phyloP scores from a whole-genome alignment of 2,888 invertebrate genomes.

The Torymus tubicola region DNA sequence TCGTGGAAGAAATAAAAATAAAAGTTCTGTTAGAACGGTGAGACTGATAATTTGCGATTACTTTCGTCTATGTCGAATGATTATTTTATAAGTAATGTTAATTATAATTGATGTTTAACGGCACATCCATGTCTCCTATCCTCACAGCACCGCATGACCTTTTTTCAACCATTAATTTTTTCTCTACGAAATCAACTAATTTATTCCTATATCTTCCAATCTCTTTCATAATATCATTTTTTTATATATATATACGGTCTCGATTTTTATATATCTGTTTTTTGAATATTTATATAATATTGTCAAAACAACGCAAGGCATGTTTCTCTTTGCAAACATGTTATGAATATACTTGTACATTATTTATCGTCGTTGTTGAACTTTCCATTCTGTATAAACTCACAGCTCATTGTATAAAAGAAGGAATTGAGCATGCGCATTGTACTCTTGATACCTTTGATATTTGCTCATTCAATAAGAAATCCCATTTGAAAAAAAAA shows the following conservation, averaged over 20 bases:
- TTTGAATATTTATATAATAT: background rate
- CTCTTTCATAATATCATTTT: no score
- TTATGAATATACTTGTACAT: background rate
- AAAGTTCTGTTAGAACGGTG: slow-evolving; percentile 56
- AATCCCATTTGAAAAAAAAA: background rate
- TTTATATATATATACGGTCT: no score
- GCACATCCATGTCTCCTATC: slow-evolving; percentile 76
- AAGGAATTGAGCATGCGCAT: slow-evolving; percentile 29
- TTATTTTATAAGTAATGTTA: slow-evolving; percentile 23
- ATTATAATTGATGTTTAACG: slow-evolving; percentile 62
- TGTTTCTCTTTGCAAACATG: slow-evolving; percentile 23
- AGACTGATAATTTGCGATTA: slow-evolving; percentile 59
- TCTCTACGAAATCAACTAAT: background rate
- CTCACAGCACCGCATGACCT: slow-evolving; percentile 73
- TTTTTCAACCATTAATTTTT: slow-evolving; percentile 35
- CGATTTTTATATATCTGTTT: slow-evolving; percentile 17
- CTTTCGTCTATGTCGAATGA: slow-evolving; percentile 62
- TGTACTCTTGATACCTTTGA: background rate
- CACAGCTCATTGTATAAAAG: background rate
- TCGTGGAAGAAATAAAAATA: background rate
- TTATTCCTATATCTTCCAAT: no score
- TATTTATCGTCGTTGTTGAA: slow-evolving; percentile 10
- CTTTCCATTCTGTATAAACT: slow-evolving; percentile 16
- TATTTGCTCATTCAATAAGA: slow-evolving; percentile 1
- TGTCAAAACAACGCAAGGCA: slow-evolving; percentile 7